Base-by-base conservation (phyloP, 2,888 invertebrate species). In the Homarus gammarus region DNA sequence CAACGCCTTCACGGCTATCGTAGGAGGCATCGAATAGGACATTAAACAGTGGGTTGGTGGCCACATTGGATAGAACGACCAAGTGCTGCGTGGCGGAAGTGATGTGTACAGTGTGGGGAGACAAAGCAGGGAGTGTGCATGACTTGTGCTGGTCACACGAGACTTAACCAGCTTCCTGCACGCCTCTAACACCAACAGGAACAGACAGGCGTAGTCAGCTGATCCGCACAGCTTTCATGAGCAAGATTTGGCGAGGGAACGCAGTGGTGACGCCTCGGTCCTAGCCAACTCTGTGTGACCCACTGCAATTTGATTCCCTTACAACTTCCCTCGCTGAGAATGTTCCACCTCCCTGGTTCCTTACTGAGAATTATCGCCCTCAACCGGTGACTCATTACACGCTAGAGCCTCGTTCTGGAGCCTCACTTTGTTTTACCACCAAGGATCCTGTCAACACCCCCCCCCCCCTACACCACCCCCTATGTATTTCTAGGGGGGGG, bases 221-320 rank as follows among this genome's bases (percentile, higher is more conserved):
- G 85, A 77, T 44, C 44, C 85, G 36, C 77, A 56, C 44, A 68
- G 77, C 68, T 77, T 68, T 61, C 44, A 77, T 64, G 40, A 77
- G 77, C 49, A 40, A 68, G 68, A 61, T 22, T 40, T 8, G 44
- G 12, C n/a, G 44, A 3, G 75, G 38, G 44, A 75, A 33, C 10
- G 8, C 18, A 40, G 36, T 73, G 44, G 44, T 75, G 44, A 44
- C 27, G 44, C n/a, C 33, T 8, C n/a, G 27, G 27, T 75, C 27
- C 44, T 27, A 75, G 5, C 18, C n/a, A n/a, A 22, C 75, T 33
- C 75, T 27, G 44, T 38, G 36, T 72, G 40, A 40, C 38, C 56
- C 56, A 12, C 56, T 22, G 56, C 56, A 56, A 22, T 12, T 22
- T 56, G 56, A 22, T 22, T 3, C 22, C 5, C 1, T 22, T 0